Percentiles rank a stretch among this genome's conserved stretches.
Evolutionary conservation across 2,797 vertebrate genomes (phyloP).

Genomic region (Neosilurus hyrtlii): DNA sequence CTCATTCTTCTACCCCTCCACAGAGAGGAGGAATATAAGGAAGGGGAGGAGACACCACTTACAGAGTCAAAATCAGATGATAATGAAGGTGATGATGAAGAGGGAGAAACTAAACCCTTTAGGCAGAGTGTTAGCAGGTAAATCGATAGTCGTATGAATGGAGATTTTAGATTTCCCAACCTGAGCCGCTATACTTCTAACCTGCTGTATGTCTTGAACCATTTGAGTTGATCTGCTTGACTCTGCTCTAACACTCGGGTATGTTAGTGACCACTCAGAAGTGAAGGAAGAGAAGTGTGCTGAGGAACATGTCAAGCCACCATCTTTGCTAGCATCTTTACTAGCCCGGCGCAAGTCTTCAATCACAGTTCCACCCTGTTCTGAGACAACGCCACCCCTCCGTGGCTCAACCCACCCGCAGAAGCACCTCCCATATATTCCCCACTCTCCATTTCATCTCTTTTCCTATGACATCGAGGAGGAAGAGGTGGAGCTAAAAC

Average conservation of each 20-base stretch:
- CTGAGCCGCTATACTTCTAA: neutral
- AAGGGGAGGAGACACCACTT: slow-evolving; percentile 63
- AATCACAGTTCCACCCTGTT: slow-evolving; percentile 68
- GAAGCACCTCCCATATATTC: slow-evolving; percentile 84
- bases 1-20: slow-evolving; percentile 24
- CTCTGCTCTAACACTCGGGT: neutral
- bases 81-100: slow-evolving; percentile 58
- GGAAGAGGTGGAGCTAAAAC: slow-evolving; percentile 65
- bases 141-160: slow-evolving; percentile 52
- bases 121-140: slow-evolving; percentile 68
- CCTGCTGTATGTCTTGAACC: too few species aligned
- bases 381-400: slow-evolving; percentile 76
- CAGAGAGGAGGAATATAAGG: slow-evolving; percentile 73
- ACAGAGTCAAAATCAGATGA: slow-evolving; percentile 73
- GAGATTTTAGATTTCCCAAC: neutral
- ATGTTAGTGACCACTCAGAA: neutral
- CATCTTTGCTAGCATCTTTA: slow-evolving; percentile 70
- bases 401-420: slow-evolving; percentile 69
- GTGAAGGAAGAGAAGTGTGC: slow-evolving; percentile 40
- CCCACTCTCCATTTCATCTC: slow-evolving; percentile 91
- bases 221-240: neutral
- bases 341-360: slow-evolving; percentile 67
- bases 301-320: slow-evolving; percentile 12
- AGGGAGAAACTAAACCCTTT: slow-evolving; percentile 59
- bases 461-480: slow-evolving; percentile 93